Evolutionary conservation across 1,140 invertebrate genomes (phyloP), one percentile per base, ranked within the genome.

Genomic region (Apis cerana): DNA sequence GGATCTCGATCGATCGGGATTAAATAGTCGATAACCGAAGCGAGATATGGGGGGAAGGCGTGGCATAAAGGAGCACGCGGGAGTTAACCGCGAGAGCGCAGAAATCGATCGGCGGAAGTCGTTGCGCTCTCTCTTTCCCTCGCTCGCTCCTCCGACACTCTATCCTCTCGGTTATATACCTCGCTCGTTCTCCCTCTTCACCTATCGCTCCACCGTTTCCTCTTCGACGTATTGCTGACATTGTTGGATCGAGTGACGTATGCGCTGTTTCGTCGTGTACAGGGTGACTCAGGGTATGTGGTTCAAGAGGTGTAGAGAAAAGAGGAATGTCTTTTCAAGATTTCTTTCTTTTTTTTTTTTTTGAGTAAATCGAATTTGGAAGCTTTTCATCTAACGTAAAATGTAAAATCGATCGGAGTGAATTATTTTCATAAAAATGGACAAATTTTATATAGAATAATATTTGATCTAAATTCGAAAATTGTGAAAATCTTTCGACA

Each of bases 21-120:
- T 27, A 9, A 27, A 2, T 17, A 21, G 54, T n/a, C 70, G 79
- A 65, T 58, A 75, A 75, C 61, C 33, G 52, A 62, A 17, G 33
- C 21, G 71, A 75, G 61, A 75, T 68, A 84, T 85, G 82, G 3
- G 33, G 33, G 78, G 81, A 90, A 92, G 91, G 91, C 91, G 91
- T 92, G 92, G 91, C 91, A 90, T 89, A 89, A 91, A 92, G 91
- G 87, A 91, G 88, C 90, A 77, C 89, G 81, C 85, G 89, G 89
- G 90, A 92, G 89, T 92, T 88, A 88, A 92, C 89, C 85, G 80
- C 87, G 43, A 69, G 89, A 92, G 89, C 90, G 85, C 86, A 91
- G 88, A 85, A 92, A 92, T 92, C 91, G 91, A 92, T 92, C 90
- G 91, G 76, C 88, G 90, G 90, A 91, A 91, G 91, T 92, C 89